Base-by-base conservation (phyloP, 53 echinoderm and acorn worm genomes). In the Apostichopus leukothele region DNA sequence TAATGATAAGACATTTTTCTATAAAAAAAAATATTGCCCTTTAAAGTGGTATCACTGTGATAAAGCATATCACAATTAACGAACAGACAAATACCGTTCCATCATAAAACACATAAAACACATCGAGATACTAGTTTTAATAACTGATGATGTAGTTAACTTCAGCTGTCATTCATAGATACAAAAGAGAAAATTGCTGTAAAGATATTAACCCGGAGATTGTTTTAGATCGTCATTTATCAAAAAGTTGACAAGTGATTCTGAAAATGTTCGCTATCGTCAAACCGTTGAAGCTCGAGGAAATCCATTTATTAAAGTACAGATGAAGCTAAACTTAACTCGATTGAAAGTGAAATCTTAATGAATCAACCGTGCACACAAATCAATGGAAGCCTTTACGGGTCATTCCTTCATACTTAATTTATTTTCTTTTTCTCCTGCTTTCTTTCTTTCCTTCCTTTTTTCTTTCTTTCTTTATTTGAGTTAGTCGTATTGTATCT, bases 161-260 rank as follows among this genome's bases (percentile, higher is more conserved):
- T 16, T 4, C 11, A 8, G 63, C 63, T 63, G 63, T 63, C 63
- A 63, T 0, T 63, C 63, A 63, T 4, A 63, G 39, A 39, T 39
- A 39, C 3, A 63, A 16, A 63, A 4, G 16, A 63, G 63, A 63
- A 13, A 63, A 13, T 63, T 16, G 11, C 52, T 52, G 51, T 79
- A 51, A 79, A 51, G 6, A 39, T 50, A 79, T 51, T 79, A 79
- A 79, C 79, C 53, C 19, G 79, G 52, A 54, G 18, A 79, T 51
- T 16, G 9, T 53, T 79, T 51, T 52, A 19, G 53, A 6, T 9
- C 53, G 53, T 18, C 51, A 79, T 79, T 79, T 79, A 79, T 79
- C 79, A 79, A 79, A 39, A 79, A 52, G 5, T 79, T 79, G 79
- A 79, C 79, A 16, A 4, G 63, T 63, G 6, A 63, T 16, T 11